phyloP scores from a whole-genome alignment of 1,140 invertebrate species.

The Cyrtorhinus lividipennis region DNA sequence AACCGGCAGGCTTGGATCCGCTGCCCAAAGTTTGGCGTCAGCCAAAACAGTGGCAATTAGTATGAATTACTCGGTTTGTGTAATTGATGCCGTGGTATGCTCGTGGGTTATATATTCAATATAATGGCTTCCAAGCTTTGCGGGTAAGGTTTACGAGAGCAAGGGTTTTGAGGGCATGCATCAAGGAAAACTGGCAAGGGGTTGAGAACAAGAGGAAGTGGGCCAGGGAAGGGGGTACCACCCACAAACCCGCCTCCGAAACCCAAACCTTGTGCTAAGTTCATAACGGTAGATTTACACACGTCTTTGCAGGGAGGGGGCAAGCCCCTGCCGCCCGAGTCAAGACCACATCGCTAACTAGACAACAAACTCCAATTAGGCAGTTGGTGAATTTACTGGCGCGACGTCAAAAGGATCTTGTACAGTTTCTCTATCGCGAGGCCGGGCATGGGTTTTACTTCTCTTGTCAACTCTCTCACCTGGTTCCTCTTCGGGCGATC shows the following conservation, averaged over 20 bases:
- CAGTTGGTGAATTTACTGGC: not conserved
- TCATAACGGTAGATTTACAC: not conserved
- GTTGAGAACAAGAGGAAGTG: no score
- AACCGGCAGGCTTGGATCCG: not conserved
- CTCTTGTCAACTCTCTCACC: not conserved
- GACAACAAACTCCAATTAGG: constrained; percentile 12
- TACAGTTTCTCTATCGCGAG: not conserved
- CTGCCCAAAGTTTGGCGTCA: not conserved
- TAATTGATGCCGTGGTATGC: not conserved
- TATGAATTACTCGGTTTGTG: not conserved
- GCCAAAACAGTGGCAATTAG: not conserved
- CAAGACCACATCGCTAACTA: constrained; percentile 12
- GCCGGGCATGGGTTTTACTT: not conserved
- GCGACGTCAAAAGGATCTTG: constrained; percentile 2
- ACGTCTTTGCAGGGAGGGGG: not conserved
- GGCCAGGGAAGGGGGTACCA: no score
- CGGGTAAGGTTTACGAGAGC: not conserved
- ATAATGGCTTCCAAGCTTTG: not conserved
- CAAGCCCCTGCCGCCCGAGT: not conserved
- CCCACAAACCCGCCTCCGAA: no score
- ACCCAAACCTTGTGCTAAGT: not conserved
- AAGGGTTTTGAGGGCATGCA: not conserved
- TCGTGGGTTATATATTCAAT: not conserved
- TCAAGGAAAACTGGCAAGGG: not conserved
- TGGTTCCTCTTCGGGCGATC: not conserved